Base-by-base conservation (phyloP, 1,140 invertebrate species). In the Aphidius gifuensis region DNA sequence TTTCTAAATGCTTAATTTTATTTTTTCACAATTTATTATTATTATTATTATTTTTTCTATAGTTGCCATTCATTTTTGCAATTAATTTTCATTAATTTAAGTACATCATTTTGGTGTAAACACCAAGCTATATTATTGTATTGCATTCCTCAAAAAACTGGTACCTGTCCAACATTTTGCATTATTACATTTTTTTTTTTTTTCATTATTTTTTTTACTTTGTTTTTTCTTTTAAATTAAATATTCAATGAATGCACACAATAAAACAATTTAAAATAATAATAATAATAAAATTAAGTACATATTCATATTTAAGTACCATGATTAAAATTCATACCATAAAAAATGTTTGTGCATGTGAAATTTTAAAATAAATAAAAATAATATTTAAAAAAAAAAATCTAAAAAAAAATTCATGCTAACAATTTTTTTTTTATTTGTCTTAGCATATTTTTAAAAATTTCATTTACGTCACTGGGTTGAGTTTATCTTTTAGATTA, bases 71-170 rank as follows among this genome's bases (percentile, higher is more conserved):
- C 54, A 55, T 56, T 23, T 32, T 32, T 32, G 23, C 23, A 32
- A 3, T 38, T 58, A 49, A 38, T 51, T 61, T 32, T 32, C 40
- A 45, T 60, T 43, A 53, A n/a, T 64, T 72, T 73, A 73, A 73
- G 71, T 72, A 73, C 70, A 72, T 72, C 66, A 64, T 66, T 56
- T 65, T 56, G 66, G 60, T 65, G 69, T 60, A 46, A 59, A 66
- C 64, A 68, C 60, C 54, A 60, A 58, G 50, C 55, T 67, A 60
- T 50, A 56, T 66, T 66, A 58, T 58, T 64, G 42, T 58, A 51
- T 57, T 62, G 46, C 43, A 42, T 65, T 50, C 60, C 56, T 62
- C 57, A 58, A 57, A 45, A 65, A 58, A 65, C 50, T 49, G 55
- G 60, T 45, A 55, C 44, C 38, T 48, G 40, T 54, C 51, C 47